Evolutionary conservation across 2,888 invertebrate species (phyloP), one percentile per base, ranked within the genome.

Genomic region (Teleogryllus oceanicus): DNA sequence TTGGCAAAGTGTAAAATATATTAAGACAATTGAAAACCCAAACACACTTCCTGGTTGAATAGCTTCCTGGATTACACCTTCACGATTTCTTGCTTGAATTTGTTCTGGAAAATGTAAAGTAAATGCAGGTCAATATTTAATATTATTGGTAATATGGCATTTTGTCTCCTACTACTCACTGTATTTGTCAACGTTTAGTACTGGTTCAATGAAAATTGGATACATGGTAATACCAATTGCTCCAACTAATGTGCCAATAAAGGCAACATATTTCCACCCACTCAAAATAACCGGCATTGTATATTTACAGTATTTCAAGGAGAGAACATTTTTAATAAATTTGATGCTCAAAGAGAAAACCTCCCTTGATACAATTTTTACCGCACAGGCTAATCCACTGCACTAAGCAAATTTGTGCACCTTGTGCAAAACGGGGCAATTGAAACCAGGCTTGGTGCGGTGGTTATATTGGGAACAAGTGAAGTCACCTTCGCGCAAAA

Each of bases 31-130:
- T 74, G 74, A 74, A 74, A n/a, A 51, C n/a, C 21, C 21, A 21
- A 74, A 11, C 89, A 88, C 87, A 91, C 91, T 90, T 83, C 91
- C 91, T 78, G 91, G 91, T 84, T 91, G 91, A 81, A 91, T 88
- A 77, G 90, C 89, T 85, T 91, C 91, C 86, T 90, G 90, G 79
- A 85, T 88, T 50, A 91, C 88, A 83, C 89, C 88, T 84, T 87
- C 88, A 80, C 90, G 88, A 18, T 87, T 87, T 80, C 85, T 85
- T 80, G 89, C 88, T 85, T 92, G 91, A 24, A 89, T 88, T 83
- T 87, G 85, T 85, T 89, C 91, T 91, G 85, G 77, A 87, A 83
- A 83, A 83, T 76, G 82, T 20, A 81, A 76, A 76, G 80, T 75
- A 79, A 51, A 78, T 18, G 51, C 21, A 5, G 74, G 24, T 49